Evolutionary conservation across 1,140 invertebrate species (phyloP), one percentile per base, ranked within the genome.

Genomic region (Lepidurus arcticus): DNA sequence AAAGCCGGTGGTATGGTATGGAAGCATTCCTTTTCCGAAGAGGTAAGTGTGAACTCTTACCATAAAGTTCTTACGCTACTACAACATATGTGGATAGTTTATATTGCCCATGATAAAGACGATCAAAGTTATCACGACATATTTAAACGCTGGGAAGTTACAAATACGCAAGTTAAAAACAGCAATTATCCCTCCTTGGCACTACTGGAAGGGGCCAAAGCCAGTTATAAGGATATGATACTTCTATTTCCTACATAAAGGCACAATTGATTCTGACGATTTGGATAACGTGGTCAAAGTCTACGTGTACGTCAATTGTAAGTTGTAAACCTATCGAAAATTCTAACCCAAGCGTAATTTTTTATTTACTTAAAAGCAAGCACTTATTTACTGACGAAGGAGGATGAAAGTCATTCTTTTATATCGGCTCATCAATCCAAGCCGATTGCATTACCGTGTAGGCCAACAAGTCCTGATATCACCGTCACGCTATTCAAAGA

Each of bases 401-500:
- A 24, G 13, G 13, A 24, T 42, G 13, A 75, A 34, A 1, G 13
- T 13, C 42, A 34, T 24, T 6, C 74, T 5, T 75, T 13, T 24
- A 73, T 78, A 7, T 16, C 26, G 13, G 77, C 65, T 16, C 42
- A 73, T 21, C 77, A 78, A 42, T 53, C 7, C 16, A 73, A 24
- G 10, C 47, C 21, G 13, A 73, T 42, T 34, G 65, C 73, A 42
- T 21, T 78, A 43, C 77, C 77, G 0, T 78, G 77, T 21, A 65
- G 43, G 34, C 77, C 77, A 24, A 78, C 77, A 16, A 47, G 65
- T 34, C 77, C 77, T 7, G 53, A 78, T 1, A 43, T 78, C 21
- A 16, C 73, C 34, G 10, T 78, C 34, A 34, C 4, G 34, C 34
- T 34, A 34, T 34, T 34, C 34, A 34, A 34, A 34, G 34, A 34